phyloP scores from a whole-genome alignment of 2,797 vertebrate species.

The Sternotherus odoratus region DNA sequence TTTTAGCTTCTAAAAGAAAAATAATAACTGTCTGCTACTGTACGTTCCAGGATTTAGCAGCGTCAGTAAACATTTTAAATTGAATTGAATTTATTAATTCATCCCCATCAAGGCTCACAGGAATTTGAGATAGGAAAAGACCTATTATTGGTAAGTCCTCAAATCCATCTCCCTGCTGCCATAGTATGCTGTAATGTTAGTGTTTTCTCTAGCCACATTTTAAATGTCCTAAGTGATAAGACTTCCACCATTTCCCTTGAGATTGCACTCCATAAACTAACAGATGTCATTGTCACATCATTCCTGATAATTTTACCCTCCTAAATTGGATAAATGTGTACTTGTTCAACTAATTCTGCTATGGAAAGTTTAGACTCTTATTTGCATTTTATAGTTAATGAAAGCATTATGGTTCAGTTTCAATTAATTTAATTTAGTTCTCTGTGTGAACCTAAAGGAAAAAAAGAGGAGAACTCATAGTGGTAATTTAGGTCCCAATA shows the following conservation, averaged over 20 bases:
- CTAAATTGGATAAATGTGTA: neutral
- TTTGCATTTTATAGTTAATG: conserved; percentile 29
- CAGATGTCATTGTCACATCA: neutral
- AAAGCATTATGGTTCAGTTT: neutral
- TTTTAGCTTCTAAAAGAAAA: neutral
- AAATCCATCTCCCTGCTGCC: neutral
- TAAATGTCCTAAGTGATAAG: neutral
- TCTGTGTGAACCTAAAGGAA: neutral
- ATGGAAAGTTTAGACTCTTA: neutral
- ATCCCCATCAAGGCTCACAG: neutral
- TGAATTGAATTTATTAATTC: neutral
- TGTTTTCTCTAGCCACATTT: neutral
- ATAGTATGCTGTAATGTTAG: neutral
- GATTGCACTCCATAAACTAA: neutral
- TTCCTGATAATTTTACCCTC: neutral
- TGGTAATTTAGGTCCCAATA: neutral
- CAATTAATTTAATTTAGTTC: conserved; percentile 4
- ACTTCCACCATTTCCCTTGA: neutral
- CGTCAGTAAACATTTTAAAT: neutral
- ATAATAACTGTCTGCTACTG: neutral
- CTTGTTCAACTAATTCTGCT: conserved; percentile 25
- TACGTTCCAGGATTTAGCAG: neutral
- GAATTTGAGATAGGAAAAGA: neutral
- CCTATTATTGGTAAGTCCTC: neutral
- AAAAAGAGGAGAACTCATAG: neutral